Base-by-base conservation (phyloP, 2,113 vertebrate genomes). In the Epinephelus moara region DNA sequence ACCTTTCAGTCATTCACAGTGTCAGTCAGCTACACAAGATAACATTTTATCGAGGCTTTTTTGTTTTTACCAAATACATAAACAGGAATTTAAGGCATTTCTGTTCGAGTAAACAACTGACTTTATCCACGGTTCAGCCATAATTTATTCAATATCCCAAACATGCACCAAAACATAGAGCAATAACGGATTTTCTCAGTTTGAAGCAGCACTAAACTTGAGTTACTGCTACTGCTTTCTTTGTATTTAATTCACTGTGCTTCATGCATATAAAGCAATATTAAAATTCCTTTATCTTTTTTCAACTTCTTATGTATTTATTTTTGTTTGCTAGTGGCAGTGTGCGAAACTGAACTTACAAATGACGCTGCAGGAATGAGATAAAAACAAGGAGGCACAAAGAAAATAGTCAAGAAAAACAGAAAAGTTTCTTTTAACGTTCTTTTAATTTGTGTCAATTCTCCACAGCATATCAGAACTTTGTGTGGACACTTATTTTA, bases 1-100 rank as follows among this genome's bases (percentile, higher is more conserved):
- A 83, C 78, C 76, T 86, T 84, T 90, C 59, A 82, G 68, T 14
- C 4, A 17, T 55, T 66, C 70, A 71, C 82, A 76, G 45, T 49
- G 57, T 33, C 81, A 72, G 45, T 47, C 69, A 21, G 60, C 59
- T 45, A 17, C 45, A 85, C 21, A 74, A 67, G 52, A 70, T 14
- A 37, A 40, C 19, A 10, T 82, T 50, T 66, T 66, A 62, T 66
- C 17, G 57, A 68, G 42, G 64, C 6, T 69, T 70, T 61, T 62
- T 70, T 59, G 21, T 30, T 63, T 12, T 84, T 57, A 59, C 52
- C 1, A 30, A 68, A 67, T 25, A 25, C n/a, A 80, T 10, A n/a
- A 89, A 84, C 53, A 73, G 21, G 33, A 49, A 61, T 61, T 70
- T 70, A 27, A 77, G 66, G 25, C 14, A 71, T 69, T 74, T 76